Base-by-base conservation (phyloP, 2,888 invertebrate genomes). In the Rotaria magnacalcarata region DNA sequence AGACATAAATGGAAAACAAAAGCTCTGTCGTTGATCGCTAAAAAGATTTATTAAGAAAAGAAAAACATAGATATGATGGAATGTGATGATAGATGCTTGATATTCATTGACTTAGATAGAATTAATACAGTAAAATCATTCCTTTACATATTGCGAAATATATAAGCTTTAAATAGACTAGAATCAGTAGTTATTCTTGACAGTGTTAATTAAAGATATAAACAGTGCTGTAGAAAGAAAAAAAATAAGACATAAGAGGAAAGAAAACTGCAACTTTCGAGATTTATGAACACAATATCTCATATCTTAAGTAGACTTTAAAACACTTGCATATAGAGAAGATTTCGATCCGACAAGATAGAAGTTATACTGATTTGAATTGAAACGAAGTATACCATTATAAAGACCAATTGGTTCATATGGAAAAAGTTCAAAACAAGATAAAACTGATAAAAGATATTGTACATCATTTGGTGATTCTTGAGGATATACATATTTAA, bases 271-370 rank as follows among this genome's bases (percentile, higher is more conserved):
- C 14, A 67, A 34, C 27, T 67, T 27, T 21, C 34, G 34, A 67
- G 67, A 67, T 19, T 67, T 34, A 34, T 67, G 4, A 6, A 34
- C 1, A 14, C 5, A 34, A 52, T 3, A 16, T 7, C 0, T 6
- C 19, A 19, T 34, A 19, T 19, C 0, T 34, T 41, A 34, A 19
- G 6, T 27, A 60, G 58, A 60, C 1, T 10, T 60, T 27, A 10
- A 60, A 2, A 27, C 10, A 56, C 4, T 56, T 67, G 1, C 16
- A 24, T 34, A 34, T 4, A 80, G 0, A n/a, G 80, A n/a, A n/a
- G 80, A 80, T 47, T 80, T 47, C 16, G 80, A 80, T 47, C 80
- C 80, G 7, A 80, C 24, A n/a, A 80, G 47, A 80, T 80, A 80
- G 19, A 47, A 80, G 47, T 47, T 7, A 47, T 47, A 11, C 10